These are phyloP conservation scores for Bombyx huttoni DNA, from an alignment of 2,888 invertebrate genomes.

Conservation along the genomic window DNA sequence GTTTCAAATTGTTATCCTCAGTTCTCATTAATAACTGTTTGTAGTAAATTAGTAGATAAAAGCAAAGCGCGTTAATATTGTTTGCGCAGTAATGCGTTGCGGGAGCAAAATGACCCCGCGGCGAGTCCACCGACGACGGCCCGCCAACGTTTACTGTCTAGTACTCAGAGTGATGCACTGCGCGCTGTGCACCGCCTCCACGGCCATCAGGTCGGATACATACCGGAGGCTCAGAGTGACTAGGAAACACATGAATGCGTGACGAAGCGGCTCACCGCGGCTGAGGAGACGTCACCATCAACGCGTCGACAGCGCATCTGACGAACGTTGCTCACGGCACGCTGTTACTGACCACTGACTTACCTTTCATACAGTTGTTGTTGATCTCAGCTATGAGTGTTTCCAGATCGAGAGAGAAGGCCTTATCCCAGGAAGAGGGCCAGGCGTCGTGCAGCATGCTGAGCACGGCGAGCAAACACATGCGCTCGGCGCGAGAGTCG, in stretches of 20 bases:
- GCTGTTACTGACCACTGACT: slow-evolving; percentile 1
- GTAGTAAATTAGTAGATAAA: too few species aligned
- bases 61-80: too few species aligned
- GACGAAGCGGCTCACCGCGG: too few species aligned
- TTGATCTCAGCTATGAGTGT: slow-evolving; percentile 54
- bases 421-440: slow-evolving; percentile 35
- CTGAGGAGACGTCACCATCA: background rate
- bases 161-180: background rate
- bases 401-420: slow-evolving; percentile 45
- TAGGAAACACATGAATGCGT: background rate
- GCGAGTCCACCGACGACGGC: slow-evolving; percentile 6
- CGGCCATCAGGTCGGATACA: slow-evolving; percentile 1
- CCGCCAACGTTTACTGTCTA: slow-evolving; percentile 1
- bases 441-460: slow-evolving; percentile 56
- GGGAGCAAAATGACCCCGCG: background rate
- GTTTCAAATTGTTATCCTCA: too few species aligned
- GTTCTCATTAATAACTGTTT: too few species aligned
- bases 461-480: slow-evolving; percentile 8
- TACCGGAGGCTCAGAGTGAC: slow-evolving; percentile 6
- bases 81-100: too few species aligned
- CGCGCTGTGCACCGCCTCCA: slow-evolving; percentile 4
- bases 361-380: slow-evolving; percentile 51
- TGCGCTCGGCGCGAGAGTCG: slow-evolving; percentile 17
- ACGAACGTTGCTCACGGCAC: too few species aligned
- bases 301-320: background rate